These are phyloP conservation scores for Drosophila putrida DNA, from an alignment of 2,888 invertebrate species.

Conservation along the genomic window DNA sequence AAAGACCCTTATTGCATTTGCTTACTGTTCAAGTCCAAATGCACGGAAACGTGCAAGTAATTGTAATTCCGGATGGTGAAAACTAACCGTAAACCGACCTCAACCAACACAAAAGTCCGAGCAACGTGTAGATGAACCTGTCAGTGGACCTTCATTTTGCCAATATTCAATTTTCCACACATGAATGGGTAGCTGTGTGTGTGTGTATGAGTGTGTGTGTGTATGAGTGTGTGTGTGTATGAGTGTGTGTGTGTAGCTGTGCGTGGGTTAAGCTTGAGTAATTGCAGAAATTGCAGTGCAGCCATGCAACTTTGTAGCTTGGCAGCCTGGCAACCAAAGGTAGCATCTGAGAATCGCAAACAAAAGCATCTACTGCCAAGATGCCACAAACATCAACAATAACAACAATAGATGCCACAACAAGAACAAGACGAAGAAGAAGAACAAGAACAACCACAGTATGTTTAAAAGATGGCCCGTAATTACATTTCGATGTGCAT, in stretches of 20 bases:
- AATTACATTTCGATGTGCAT: slow-evolving; percentile 39
- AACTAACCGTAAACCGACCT: neutral
- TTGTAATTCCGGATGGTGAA: slow-evolving; percentile 14
- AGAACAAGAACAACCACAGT: slow-evolving; percentile 6
- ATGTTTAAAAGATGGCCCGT: slow-evolving; percentile 18
- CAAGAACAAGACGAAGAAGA: too few relatives aligned
- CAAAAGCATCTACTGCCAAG: slow-evolving; percentile 19
- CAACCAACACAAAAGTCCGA: slow-evolving; percentile 9
- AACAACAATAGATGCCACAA: slow-evolving; percentile 8
- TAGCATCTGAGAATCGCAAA: slow-evolving; percentile 9
- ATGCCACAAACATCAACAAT: neutral
- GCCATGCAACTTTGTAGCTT: slow-evolving; percentile 18
- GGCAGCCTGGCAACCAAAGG: slow-evolving; percentile 16
- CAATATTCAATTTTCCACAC: slow-evolving; percentile 37
- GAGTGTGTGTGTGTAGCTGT: slow-evolving; percentile 20
- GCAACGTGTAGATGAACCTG: neutral
- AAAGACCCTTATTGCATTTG: neutral
- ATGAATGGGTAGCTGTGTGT: slow-evolving; percentile 10
- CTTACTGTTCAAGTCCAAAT: slow-evolving; percentile 8
- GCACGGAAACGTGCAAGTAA: neutral
- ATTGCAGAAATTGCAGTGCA: slow-evolving; percentile 61
- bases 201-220: slow-evolving; percentile 3
- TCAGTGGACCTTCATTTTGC: slow-evolving; percentile 18
- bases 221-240: slow-evolving; percentile 1
- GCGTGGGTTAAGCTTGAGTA: slow-evolving; percentile 41